Evolutionary conservation across 2,797 vertebrate genomes (phyloP).

Genomic region (Carcharodon carcharias): DNA sequence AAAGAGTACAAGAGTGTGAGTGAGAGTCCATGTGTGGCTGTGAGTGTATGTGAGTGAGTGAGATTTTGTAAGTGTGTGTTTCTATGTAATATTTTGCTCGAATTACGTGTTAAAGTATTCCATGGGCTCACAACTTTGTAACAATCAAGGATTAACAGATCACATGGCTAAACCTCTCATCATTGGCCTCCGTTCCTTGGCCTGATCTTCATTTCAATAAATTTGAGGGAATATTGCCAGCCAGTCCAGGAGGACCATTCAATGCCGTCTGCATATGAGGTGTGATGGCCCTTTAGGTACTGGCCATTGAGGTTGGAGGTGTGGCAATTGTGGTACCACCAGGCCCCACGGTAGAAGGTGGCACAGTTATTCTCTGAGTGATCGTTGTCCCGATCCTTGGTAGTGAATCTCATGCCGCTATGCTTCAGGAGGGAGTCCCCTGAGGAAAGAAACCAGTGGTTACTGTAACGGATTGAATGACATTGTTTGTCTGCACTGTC

Average conservation of each 20-base stretch:
- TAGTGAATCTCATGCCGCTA: slow-evolving; percentile 95
- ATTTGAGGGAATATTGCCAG: slow-evolving; percentile 97
- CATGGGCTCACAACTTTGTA: neutral
- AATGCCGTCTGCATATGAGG: slow-evolving; percentile 88
- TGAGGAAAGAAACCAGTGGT: slow-evolving; percentile 41
- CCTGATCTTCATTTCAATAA: slow-evolving; percentile 93
- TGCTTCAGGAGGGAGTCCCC: slow-evolving; percentile 91
- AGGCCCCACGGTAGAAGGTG: slow-evolving; percentile 90
- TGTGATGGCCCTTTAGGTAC: slow-evolving; percentile 86
- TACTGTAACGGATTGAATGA: neutral
- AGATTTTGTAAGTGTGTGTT: neutral
- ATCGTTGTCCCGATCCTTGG: slow-evolving; percentile 91
- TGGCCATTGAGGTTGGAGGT: slow-evolving; percentile 97
- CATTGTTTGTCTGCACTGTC: too few species aligned
- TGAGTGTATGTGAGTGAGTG: neutral
- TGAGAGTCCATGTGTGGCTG: neutral
- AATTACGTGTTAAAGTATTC: neutral
- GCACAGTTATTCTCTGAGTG: slow-evolving; percentile 97
- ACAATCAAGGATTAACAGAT: neutral
- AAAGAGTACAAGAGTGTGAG: neutral
- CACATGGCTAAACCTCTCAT: neutral
- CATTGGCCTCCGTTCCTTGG: slow-evolving; percentile 58
- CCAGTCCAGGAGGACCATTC: slow-evolving; percentile 99
- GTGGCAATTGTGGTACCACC: slow-evolving; percentile 99
- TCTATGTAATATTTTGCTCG: neutral